Conservation (phyloP, 2,888 invertebrate genomes). For the Acleris laterana region DNA sequence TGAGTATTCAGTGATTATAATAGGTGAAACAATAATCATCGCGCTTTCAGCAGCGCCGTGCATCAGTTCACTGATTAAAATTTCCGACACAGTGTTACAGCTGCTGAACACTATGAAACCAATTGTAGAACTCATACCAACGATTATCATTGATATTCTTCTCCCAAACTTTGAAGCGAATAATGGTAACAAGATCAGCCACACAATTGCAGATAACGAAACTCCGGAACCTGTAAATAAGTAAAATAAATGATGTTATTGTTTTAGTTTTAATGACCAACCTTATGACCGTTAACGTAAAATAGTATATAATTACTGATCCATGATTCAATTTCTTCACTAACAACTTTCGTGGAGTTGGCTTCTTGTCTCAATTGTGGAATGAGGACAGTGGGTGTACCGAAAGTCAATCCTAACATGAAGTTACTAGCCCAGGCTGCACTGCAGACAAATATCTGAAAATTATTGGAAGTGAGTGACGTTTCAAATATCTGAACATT, state of each 20-base stretch:
- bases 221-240: not conserved
- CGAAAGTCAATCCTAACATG: not conserved
- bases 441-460: slow-evolving; percentile 1
- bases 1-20: not conserved
- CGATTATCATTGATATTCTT: not conserved
- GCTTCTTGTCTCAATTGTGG: not conserved
- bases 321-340: slow-evolving; percentile 1
- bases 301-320: not conserved
- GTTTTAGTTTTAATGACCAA: no score
- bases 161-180: not conserved
- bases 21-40: not conserved
- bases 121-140: not conserved
- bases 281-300: no score
- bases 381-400: not conserved
- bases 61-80: not conserved
- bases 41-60: not conserved
- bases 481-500: no score
- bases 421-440: not conserved
- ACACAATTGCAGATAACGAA: not conserved
- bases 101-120: not conserved
- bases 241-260: not conserved
- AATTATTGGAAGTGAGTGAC: not conserved
- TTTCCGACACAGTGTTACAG: not conserved
- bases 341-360: not conserved
- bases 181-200: not conserved